Base-by-base conservation (phyloP, 2,888 invertebrate genomes). In the Galerucella nymphaeae region DNA sequence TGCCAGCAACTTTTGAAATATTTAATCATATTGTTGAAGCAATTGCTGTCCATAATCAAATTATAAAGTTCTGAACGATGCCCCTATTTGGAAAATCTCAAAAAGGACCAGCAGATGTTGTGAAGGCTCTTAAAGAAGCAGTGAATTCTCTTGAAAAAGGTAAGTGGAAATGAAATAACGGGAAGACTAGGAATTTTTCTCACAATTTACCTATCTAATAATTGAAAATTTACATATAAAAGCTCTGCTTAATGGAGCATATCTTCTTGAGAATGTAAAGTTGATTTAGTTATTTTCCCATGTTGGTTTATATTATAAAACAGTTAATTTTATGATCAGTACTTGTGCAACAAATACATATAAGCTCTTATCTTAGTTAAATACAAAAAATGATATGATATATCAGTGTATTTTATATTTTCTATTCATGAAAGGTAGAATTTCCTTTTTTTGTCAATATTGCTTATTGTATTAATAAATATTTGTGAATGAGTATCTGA, bases 51-150 rank as follows among this genome's bases (percentile, higher is more conserved):
- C 55, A 23, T 59, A 59, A 41, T 66, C 18, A 66, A 69, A 63
- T 63, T 55, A 59, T 62, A 65, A 61, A 66, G 58, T 66, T 71
- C 50, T 9, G 65, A 80, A 83, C 75, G 74, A 97, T 97, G 97
- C 97, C 97, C 90, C 93, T 98, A 87, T 98, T 98, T 91, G 98
- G 98, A 88, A 97, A 97, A 89, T 96, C 97, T 84, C 96, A 96
- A 89, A 98, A 98, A 89, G 96, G 95, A 88, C 99, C 99, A 83
- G 95, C 96, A 85, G 99, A 99, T 90, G 93, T 99, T 86, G 98
- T 99, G 79, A 96, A 93, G 88, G 90, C 91, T 65, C 89, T 98
- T 82, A 95, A 95, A 87, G 98, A 98, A 87, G 97, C 98, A 79
- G 94, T 99, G 76, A 93, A 93, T 85, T 94, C 95, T 76, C 89